phyloP scores from a whole-genome alignment of 1,140 invertebrate genomes.

The Anastatus disparis region DNA sequence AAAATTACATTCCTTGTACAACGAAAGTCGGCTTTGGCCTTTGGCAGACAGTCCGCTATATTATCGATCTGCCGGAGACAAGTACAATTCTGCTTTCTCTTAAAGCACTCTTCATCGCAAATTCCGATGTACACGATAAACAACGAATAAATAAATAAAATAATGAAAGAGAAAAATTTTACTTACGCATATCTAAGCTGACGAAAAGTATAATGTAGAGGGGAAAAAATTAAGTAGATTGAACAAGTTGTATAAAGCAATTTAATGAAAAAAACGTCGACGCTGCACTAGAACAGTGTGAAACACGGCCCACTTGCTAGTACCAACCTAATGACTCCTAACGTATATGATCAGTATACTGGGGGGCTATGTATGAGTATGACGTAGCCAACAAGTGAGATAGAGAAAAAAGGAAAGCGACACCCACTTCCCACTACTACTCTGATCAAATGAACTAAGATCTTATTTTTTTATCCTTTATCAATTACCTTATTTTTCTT shows the following conservation, averaged over 20 bases:
- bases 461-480: too few species aligned
- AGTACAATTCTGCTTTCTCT: not conserved
- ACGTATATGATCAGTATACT: not conserved
- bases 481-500: not conserved
- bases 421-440: constrained; percentile 54
- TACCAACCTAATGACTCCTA: constrained; percentile 23
- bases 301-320: constrained; percentile 17
- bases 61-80: constrained; percentile 30
- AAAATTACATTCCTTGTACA: too few species aligned
- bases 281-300: too few species aligned
- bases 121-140: not conserved
- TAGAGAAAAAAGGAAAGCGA: constrained; percentile 43
- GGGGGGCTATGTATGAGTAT: too few species aligned
- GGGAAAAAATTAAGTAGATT: not conserved
- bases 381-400: not conserved
- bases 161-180: not conserved
- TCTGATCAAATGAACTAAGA: not conserved
- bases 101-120: too few species aligned
- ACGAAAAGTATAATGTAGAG: too few species aligned
- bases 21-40: too few species aligned
- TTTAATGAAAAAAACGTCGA: not conserved
- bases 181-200: constrained; percentile 35
- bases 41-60: constrained; percentile 19
- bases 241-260: not conserved
- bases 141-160: too few species aligned